Evolutionary conservation across 2,888 invertebrate genomes (phyloP).

Genomic region (Formica aserva): DNA sequence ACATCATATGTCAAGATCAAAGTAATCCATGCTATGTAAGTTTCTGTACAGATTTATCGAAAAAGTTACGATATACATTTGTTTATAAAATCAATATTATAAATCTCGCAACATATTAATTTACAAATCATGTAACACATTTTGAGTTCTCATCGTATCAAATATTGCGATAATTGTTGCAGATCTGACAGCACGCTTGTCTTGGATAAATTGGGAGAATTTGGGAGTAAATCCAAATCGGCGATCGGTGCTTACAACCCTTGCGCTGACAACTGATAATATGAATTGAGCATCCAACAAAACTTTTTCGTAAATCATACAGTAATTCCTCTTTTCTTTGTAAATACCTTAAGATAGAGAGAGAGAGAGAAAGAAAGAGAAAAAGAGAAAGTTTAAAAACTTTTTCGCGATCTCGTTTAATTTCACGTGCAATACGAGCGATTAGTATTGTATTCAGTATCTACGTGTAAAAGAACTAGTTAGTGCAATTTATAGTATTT

Average conservation of each 20-base stretch:
- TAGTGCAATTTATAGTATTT: conserved; percentile 78
- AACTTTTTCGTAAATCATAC: conserved; percentile 1
- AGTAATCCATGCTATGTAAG: background rate
- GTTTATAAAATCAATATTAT: background rate
- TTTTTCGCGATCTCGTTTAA: conserved; percentile 68
- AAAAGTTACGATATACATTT: background rate
- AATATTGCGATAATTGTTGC: conserved; percentile 74
- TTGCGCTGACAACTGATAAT: conserved; percentile 92
- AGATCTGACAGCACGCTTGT: conserved; percentile 98
- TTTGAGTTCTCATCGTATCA: background rate
- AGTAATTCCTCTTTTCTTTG: conserved; percentile 71
- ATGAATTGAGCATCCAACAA: conserved; percentile 78
- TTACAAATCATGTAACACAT: background rate
- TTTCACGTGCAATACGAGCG: conserved; percentile 81
- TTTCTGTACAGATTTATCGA: background rate
- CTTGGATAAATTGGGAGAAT: conserved; percentile 99
- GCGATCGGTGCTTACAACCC: conserved; percentile 92
- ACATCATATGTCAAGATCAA: too few species aligned
- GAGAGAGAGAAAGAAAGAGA: background rate
- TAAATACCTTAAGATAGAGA: conserved; percentile 74
- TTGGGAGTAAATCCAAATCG: conserved; percentile 97
- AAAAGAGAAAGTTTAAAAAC: conserved; percentile 55
- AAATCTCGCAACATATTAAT: background rate
- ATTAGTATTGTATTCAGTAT: conserved; percentile 76
- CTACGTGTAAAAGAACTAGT: conserved; percentile 71